Evolutionary conservation across 2,888 invertebrate genomes (phyloP).

Genomic region (Leptopilina syphax): DNA sequence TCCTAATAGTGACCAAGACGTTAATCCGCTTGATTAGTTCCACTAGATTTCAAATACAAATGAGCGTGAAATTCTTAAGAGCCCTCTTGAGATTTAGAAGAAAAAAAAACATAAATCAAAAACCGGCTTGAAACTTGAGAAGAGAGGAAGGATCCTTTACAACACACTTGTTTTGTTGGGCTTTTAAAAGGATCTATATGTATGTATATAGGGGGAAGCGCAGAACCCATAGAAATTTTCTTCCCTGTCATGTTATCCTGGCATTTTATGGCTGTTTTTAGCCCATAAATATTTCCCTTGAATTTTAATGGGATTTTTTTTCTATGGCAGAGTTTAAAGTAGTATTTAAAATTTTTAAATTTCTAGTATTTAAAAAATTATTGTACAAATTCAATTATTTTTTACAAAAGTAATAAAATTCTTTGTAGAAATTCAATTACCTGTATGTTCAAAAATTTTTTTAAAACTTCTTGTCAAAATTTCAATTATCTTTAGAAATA

Average conservation of each 20-base stretch:
- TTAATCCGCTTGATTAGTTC: slow-evolving; percentile 66
- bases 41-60: not conserved
- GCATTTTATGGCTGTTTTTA: slow-evolving; percentile 38
- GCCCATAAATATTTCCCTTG: not conserved
- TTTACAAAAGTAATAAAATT: too few relatives aligned
- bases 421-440: too few relatives aligned
- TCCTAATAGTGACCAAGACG: slow-evolving; percentile 64
- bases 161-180: not conserved
- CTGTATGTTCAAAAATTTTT: too few relatives aligned
- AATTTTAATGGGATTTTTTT: not conserved
- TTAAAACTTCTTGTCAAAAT: too few relatives aligned
- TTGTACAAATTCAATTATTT: too few relatives aligned
- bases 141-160: not conserved
- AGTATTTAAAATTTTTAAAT: too few relatives aligned
- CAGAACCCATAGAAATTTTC: slow-evolving; percentile 47
- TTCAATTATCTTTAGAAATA: too few relatives aligned
- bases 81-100: not conserved
- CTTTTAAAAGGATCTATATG: not conserved
- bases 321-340: too few relatives aligned
- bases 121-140: not conserved
- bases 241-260: slow-evolving; percentile 48
- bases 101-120: not conserved
- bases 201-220: not conserved
- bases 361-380: too few relatives aligned
- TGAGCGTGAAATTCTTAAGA: not conserved